Evolutionary conservation across 1,140 invertebrate genomes (phyloP), one percentile per base, ranked within the genome.

Genomic region (Pseudoatta argentina): DNA sequence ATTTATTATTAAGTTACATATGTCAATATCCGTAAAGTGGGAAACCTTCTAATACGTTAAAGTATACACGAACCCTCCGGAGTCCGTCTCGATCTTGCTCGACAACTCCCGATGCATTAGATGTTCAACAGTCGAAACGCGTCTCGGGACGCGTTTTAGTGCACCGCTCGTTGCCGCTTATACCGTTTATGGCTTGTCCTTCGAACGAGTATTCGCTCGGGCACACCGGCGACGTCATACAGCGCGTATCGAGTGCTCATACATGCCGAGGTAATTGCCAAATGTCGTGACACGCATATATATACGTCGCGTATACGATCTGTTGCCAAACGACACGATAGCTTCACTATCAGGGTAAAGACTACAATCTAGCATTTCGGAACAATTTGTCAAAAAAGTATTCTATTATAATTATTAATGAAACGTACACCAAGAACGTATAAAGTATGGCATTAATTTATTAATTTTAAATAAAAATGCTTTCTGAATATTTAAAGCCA

Each of bases 211-310:
- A 64, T 55, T 81, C 63, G 57, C 66, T 7, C 51, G 61, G 64
- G 57, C 30, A 75, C 71, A 27, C 66, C 73, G 76, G 34, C 72
- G 76, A 55, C 76, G 73, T 89, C 69, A 87, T 77, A 87, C 64
- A 27, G 59, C 51, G 66, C 59, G 66, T 71, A 59, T 61, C 12
- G 39, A 82, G 63, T 86, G 85, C 63, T 75, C 71, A 51, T 67
- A 69, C 79, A 78, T 77, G 71, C 88, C 76, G 71, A 86, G 82
- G 64, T 91, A 91, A 92, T 92, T 90, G 88, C 88, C 91, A 78
- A 91, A 92, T 91, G 87, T 87, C 91, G 87, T 90, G 87, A 86
- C 85, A 64, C 53, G 69, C 51, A 66, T 85, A 81, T 66, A 72
- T 66, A 72, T 85, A 72, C 51, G 48, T 55, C 18, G 51, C 30